Conservation (phyloP, 2,888 invertebrate genomes). For the Suillia variegata region DNA sequence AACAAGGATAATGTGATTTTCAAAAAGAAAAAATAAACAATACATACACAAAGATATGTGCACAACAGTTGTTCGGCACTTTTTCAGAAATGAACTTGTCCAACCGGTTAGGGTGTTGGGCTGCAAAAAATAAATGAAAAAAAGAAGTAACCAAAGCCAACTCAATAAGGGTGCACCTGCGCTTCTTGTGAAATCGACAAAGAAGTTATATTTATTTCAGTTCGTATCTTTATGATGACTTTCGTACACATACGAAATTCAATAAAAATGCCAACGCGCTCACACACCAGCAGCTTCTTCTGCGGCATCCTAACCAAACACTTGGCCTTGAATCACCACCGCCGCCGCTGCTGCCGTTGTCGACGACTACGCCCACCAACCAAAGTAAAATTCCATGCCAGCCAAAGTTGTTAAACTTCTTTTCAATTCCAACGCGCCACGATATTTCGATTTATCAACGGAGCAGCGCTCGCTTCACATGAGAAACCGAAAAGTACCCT, state of each 20-base stretch:
- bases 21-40: not conserved
- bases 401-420: conserved; percentile 23
- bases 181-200: not conserved
- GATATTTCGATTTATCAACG: too few relatives aligned
- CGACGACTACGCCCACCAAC: not conserved
- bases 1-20: not conserved
- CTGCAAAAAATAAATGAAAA: too few relatives aligned
- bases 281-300: too few relatives aligned
- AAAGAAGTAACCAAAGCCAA: too few relatives aligned
- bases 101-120: not conserved
- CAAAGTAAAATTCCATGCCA: conserved; percentile 9
- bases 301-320: too few relatives aligned
- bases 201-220: not conserved
- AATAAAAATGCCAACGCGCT: too few relatives aligned
- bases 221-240: not conserved
- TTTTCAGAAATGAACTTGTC: not conserved
- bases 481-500: too few relatives aligned
- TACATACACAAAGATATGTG: not conserved
- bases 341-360: not conserved
- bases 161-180: not conserved
- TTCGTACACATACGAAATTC: not conserved
- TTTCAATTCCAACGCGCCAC: conserved; percentile 17
- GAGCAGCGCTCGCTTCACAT: not conserved
- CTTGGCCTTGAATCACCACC: not conserved
- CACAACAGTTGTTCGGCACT: not conserved